Evolutionary conservation across 2,113 vertebrate species (phyloP).

Genomic region (rat (Rattus norvegicus)): DNA sequence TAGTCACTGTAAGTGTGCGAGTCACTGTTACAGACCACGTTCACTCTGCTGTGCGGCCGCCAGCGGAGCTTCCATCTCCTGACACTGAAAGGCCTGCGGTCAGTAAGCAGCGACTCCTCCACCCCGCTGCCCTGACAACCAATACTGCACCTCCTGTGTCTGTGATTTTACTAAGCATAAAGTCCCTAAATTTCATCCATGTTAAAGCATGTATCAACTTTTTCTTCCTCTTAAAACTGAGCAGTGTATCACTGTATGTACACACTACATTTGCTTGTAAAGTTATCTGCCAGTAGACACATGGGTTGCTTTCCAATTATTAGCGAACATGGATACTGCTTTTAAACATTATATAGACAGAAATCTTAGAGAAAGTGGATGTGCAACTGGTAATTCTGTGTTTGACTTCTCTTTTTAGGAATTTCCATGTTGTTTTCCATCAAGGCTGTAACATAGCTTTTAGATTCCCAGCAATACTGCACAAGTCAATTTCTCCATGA

Average conservation of each 20-base stretch:
- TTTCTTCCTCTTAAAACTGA: constrained; percentile 1
- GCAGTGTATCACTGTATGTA: background rate
- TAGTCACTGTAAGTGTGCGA: no score
- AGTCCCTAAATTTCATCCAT: background rate
- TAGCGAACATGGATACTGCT: background rate
- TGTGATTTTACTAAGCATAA: background rate
- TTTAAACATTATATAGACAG: background rate
- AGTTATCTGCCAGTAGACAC: background rate
- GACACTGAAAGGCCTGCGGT: background rate
- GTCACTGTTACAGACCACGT: no score
- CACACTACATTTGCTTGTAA: background rate
- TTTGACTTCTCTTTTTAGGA: background rate
- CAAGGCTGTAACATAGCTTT: background rate
- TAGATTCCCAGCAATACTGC: background rate
- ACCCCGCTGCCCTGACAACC: background rate
- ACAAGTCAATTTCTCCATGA: background rate
- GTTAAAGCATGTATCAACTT: background rate
- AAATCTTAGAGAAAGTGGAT: background rate
- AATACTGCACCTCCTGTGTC: background rate
- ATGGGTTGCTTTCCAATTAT: background rate
- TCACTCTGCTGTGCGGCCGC: background rate
- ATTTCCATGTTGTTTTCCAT: background rate
- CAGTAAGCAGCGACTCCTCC: background rate
- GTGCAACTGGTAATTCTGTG: background rate
- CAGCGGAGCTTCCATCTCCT: background rate